phyloP scores from a whole-genome alignment of 2,888 invertebrate species.

The Myopa tessellatipennis region DNA sequence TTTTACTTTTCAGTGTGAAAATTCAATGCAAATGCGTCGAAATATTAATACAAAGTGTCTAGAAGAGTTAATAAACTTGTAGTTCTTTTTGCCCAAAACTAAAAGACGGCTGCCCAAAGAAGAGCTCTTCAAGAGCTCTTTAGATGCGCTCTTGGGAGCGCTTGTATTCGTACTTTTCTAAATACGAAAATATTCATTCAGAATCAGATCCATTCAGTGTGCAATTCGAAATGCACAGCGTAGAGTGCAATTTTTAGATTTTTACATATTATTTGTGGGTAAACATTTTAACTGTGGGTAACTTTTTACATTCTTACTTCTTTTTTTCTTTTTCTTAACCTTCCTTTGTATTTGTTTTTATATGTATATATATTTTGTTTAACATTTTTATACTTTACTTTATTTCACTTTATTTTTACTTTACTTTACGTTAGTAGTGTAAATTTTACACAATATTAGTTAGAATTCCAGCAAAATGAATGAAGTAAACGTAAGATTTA shows the following conservation, averaged over 20 bases:
- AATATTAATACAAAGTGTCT: too few species aligned
- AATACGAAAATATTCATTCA: neutral
- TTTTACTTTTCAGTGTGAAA: slow-evolving; percentile 29
- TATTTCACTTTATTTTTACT: slow-evolving; percentile 1
- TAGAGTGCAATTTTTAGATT: neutral
- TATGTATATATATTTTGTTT: neutral
- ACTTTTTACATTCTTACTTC: slow-evolving; percentile 43
- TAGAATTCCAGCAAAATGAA: slow-evolving; percentile 47
- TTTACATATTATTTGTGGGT: slow-evolving; percentile 1
- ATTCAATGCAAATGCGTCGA: too few species aligned
- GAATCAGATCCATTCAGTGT: neutral
- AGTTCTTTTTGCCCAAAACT: slow-evolving; percentile 5
- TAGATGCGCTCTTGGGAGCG: neutral
- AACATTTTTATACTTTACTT: slow-evolving; percentile 23
- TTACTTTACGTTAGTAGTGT: slow-evolving; percentile 40
- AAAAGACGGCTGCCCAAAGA: slow-evolving; percentile 10
- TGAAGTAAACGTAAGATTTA: slow-evolving; percentile 36
- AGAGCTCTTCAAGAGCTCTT: neutral
- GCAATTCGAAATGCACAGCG: neutral
- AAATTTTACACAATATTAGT: slow-evolving; percentile 55
- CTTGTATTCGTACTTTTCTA: too few species aligned
- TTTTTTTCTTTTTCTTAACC: slow-evolving; percentile 33
- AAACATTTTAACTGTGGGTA: slow-evolving; percentile 29
- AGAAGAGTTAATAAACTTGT: neutral
- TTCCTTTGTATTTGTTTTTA: slow-evolving; percentile 16